phyloP scores from a whole-genome alignment of 2,113 vertebrate genomes.

The Dunckerocampus dactyliophorus region DNA sequence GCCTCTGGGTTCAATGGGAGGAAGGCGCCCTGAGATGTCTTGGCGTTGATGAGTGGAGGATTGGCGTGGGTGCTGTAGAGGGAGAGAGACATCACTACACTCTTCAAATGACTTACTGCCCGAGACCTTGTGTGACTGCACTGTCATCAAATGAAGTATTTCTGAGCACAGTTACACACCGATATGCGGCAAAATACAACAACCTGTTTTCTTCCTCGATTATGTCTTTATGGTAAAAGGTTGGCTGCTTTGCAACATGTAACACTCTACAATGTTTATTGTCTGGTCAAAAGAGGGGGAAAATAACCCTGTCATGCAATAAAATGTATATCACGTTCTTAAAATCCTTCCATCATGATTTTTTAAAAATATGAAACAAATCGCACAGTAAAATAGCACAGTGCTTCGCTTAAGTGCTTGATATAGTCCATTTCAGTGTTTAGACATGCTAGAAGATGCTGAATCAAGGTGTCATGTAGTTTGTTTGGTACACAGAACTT shows the following conservation, averaged over 20 bases:
- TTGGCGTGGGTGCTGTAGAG: constrained; percentile 20
- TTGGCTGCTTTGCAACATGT: background rate
- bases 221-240: background rate
- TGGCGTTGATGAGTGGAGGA: constrained; percentile 23
- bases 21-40: constrained; percentile 29
- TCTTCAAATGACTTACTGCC: constrained; percentile 18
- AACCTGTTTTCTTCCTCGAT: constrained; percentile 5
- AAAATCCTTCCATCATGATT: background rate
- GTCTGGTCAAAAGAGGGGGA: background rate
- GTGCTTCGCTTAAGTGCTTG: background rate
- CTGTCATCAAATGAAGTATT: constrained; percentile 20
- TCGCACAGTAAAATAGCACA: background rate
- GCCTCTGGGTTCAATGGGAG: constrained; percentile 40
- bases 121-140: constrained; percentile 17
- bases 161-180: background rate
- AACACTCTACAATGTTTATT: background rate
- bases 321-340: background rate
- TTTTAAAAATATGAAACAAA: background rate
- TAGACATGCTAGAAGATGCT: background rate
- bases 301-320: background rate
- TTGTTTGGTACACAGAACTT: background rate
- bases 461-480: background rate
- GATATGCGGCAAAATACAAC: constrained; percentile 2
- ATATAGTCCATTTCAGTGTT: background rate
- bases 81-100: constrained; percentile 42